Evolutionary conservation across 2,797 vertebrate species (phyloP).

Genomic region (Leptodactylus fallax): DNA sequence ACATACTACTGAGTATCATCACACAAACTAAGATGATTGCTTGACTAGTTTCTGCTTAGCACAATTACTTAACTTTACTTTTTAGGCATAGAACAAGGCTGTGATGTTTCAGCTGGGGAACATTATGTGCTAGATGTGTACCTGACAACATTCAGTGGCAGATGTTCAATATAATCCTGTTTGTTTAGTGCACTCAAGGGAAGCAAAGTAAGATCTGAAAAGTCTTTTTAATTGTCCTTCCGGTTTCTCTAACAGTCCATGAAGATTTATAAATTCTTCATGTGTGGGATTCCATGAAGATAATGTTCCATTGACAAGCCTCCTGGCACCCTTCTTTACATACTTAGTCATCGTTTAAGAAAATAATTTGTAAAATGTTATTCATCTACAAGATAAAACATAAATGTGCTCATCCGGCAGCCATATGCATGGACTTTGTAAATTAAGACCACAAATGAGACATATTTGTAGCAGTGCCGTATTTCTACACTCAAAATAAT

Average conservation of each 20-base stretch:
- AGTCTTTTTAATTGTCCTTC: conserved; percentile 64
- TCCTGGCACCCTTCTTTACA: conserved; percentile 7
- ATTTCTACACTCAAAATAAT: no score
- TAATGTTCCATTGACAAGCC: conserved; percentile 52
- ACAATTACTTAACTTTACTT: conserved; percentile 49
- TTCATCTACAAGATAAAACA: conserved; percentile 30
- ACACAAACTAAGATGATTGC: conserved; percentile 39
- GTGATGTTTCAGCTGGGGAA: conserved; percentile 52
- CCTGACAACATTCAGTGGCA: conserved; percentile 45
- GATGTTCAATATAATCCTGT: conserved; percentile 52
- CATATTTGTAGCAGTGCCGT: no score
- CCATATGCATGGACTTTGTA: background rate
- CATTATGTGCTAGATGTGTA: conserved; percentile 30
- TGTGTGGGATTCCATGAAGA: conserved; percentile 60
- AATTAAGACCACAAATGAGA: background rate
- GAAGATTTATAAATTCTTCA: conserved; percentile 59
- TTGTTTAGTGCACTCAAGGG: conserved; percentile 53
- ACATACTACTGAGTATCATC: conserved; percentile 28
- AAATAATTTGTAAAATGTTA: conserved; percentile 33
- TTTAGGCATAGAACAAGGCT: conserved; percentile 14
- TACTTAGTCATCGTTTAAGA: conserved; percentile 32
- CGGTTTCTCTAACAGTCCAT: conserved; percentile 58
- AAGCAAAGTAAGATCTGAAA: conserved; percentile 63
- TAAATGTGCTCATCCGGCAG: background rate
- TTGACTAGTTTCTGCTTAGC: conserved; percentile 49